Conservation (phyloP, 2,797 vertebrate genomes). For the Coregonus sp. region DNA sequence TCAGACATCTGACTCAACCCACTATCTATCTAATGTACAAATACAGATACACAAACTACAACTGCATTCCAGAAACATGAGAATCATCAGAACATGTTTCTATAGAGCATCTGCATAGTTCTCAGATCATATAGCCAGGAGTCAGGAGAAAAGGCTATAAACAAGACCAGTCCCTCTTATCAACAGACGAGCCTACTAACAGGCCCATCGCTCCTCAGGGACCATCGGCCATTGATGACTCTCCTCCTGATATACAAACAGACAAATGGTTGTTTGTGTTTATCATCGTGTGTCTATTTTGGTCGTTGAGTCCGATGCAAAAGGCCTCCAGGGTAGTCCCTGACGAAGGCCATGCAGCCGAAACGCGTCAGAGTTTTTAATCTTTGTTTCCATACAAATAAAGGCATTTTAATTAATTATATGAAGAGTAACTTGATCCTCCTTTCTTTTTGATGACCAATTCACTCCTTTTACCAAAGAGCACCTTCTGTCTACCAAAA, state of each 20-base stretch:
- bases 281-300: background rate
- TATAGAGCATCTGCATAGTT: background rate
- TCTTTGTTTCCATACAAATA: too few relatives aligned
- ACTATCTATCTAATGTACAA: background rate
- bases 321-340: background rate
- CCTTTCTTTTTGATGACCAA: too few relatives aligned
- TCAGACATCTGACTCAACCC: too few relatives aligned
- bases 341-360: too few relatives aligned
- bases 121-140: background rate
- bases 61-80: background rate
- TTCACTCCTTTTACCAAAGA: too few relatives aligned
- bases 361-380: too few relatives aligned
- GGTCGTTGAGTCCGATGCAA: background rate
- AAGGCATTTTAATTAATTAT: too few relatives aligned
- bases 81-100: background rate
- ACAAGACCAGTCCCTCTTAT: background rate
- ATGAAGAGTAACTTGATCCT: too few relatives aligned
- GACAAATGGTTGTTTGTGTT: conserved; percentile 14
- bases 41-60: background rate
- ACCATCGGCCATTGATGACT: too few relatives aligned
- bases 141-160: background rate
- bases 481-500: too few relatives aligned
- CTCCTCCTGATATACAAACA: conserved; percentile 1
- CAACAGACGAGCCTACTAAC: too few relatives aligned
- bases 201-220: too few relatives aligned